Conservation (phyloP, 2,888 invertebrate species). For the Eilema caniola region DNA sequence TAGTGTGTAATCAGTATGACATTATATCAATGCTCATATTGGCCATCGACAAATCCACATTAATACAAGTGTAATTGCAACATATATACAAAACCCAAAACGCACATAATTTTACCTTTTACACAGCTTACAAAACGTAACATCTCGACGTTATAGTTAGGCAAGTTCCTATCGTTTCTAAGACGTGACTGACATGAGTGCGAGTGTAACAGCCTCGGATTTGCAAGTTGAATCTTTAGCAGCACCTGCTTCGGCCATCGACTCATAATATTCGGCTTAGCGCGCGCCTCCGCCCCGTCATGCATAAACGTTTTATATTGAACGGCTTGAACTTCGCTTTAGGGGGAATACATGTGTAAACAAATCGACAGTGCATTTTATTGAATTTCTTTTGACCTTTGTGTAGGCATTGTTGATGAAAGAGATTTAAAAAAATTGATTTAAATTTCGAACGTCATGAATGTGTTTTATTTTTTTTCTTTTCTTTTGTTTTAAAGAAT, state of each 20-base stretch:
- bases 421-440: constrained; percentile 2
- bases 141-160: constrained; percentile 27
- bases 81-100: not conserved
- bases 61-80: not conserved
- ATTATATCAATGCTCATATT: not conserved
- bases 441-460: not conserved
- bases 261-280: constrained; percentile 88
- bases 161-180: constrained; percentile 48
- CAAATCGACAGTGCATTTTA: constrained; percentile 52
- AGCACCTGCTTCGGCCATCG: constrained; percentile 82
- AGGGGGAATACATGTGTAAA: constrained; percentile 59
- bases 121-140: constrained; percentile 10
- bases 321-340: constrained; percentile 50
- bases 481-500: no score
- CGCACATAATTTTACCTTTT: not conserved
- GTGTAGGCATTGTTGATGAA: constrained; percentile 13
- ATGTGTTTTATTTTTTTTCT: not conserved
- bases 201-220: constrained; percentile 48
- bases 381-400: constrained; percentile 49
- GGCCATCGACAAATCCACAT: not conserved
- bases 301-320: constrained; percentile 55
- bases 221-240: constrained; percentile 80
- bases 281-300: constrained; percentile 58
- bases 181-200: constrained; percentile 68
- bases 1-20: not conserved